Evolutionary conservation across 2,797 vertebrate genomes (phyloP).

Genomic region (Delichon dasypus): DNA sequence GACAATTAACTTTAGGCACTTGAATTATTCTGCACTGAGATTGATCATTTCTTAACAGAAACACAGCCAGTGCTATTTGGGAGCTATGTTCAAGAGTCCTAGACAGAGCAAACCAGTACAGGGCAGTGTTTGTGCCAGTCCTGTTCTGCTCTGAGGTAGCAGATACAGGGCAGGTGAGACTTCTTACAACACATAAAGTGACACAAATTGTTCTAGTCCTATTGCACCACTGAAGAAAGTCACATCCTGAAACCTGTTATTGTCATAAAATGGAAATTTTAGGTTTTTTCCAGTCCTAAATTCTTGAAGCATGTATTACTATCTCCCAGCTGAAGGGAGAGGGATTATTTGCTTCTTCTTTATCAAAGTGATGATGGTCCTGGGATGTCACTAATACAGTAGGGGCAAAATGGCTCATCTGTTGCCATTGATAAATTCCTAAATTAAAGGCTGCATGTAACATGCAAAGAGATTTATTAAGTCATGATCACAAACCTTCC

Average conservation of each 20-base stretch:
- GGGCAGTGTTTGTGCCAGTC: neutral
- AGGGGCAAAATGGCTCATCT: neutral
- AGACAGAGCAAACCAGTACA: neutral
- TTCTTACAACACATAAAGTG: neutral
- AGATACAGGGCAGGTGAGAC: neutral
- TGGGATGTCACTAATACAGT: neutral
- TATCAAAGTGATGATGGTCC: neutral
- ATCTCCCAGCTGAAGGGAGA: neutral
- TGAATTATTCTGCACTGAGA: neutral
- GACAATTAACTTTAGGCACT: neutral
- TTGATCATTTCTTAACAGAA: neutral
- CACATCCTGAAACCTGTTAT: neutral
- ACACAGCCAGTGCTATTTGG: neutral
- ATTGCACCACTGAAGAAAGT: neutral
- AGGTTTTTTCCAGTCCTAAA: neutral
- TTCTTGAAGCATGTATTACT: neutral
- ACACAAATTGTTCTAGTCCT: neutral
- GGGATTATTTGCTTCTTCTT: neutral
- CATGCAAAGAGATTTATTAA: neutral
- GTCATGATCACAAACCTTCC: neutral
- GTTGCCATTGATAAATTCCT: neutral
- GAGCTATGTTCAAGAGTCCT: neutral
- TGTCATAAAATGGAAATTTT: neutral
- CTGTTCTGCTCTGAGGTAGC: neutral
- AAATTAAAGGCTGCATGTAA: neutral